Evolutionary conservation across 1,140 invertebrate species (phyloP), one percentile per base, ranked within the genome.

Genomic region (Aphidius gifuensis): DNA sequence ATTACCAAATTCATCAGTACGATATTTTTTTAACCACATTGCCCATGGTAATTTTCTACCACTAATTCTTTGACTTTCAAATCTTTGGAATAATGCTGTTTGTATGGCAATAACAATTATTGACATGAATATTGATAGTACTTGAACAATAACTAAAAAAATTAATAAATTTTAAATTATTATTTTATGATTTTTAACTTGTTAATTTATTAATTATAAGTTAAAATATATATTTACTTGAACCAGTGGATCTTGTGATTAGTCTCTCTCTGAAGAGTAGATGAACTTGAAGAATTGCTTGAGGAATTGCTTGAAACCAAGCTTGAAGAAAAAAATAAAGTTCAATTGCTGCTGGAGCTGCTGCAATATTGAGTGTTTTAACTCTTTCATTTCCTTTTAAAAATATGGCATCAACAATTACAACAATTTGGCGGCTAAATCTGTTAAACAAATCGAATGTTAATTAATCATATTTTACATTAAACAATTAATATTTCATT

Each of bases 21-120:
- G 70, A 48, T 80, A 79, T 66, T 79, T 81, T 58, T 78, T 79
- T 40, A 80, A 67, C 78, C 78, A 80, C 74, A 79, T 84, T 40
- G 81, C 83, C 90, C 90, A 92, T 9, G 89, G 89, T 74, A 90
- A 86, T 70, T 84, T 83, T 49, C 85, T 82, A 5, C 89, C 89
- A 64, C 85, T 85, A n/a, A 88, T 66, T 67, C 88, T 87, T 76
- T 91, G 88, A 64, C 88, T 86, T 77, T 90, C 89, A 69, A 90
- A 91, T 74, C 89, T 83, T 76, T 90, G 87, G 69, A 90, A 91
- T 21, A 83, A 82, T 8, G 86, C 85, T 9, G 88, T 88, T 43
- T 86, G 85, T 60, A 85, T 83, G 0, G 89, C 85, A 74, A 90
- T 79, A 71, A 88, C 82, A 42, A 88, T 75, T 43, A 88, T 78